Evolutionary conservation across 2,888 invertebrate species (phyloP), one percentile per base, ranked within the genome.

Genomic region (Rutpela maculata): DNA sequence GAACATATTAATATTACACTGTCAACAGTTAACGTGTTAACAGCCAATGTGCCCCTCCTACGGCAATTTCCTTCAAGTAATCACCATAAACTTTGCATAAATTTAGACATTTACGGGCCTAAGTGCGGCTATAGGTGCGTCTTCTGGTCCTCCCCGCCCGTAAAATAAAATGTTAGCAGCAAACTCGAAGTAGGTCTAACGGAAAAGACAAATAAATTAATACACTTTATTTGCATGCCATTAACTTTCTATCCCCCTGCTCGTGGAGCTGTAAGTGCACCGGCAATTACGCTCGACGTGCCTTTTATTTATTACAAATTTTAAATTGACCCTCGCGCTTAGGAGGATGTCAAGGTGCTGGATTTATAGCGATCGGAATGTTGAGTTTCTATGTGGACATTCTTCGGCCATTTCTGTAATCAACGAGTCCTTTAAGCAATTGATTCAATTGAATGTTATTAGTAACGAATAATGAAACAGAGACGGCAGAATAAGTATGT

Each of bases 51-150:
- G 35, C 35, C 38, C 15, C 22, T 59, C 31, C 26, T 67, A 67
- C 59, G 59, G 74, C 67, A 74, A 55, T 50, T 19, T 22, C 68
- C 68, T 55, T 75, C 69, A 75, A 68, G 38, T 60, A 75, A 75
- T 70, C 50, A 50, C 50, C 50, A 50, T 50, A 43, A 43, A 43
- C 43, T 43, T 43, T 12, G 43, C 43, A 43, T 43, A n/a, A 50
- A 50, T 50, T 50, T 50, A 50, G 50, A 50, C 50, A n/a, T 50
- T 50, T 50, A 50, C 50, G 50, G 50, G 4, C 50, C 50, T 50
- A 50, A 50, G 50, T 50, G n/a, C 50, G 50, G 50, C n/a, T 15
- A 50, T 50, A 50, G 50, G 50, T 50, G 50, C 50, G 50, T 50
- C 50, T 5, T 50, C 12, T 43, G 50, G 50, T 50, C 50, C 50